Evolutionary conservation across 2,888 invertebrate species (phyloP), one percentile per base, ranked within the genome.

Genomic region (Erebia epiphron): DNA sequence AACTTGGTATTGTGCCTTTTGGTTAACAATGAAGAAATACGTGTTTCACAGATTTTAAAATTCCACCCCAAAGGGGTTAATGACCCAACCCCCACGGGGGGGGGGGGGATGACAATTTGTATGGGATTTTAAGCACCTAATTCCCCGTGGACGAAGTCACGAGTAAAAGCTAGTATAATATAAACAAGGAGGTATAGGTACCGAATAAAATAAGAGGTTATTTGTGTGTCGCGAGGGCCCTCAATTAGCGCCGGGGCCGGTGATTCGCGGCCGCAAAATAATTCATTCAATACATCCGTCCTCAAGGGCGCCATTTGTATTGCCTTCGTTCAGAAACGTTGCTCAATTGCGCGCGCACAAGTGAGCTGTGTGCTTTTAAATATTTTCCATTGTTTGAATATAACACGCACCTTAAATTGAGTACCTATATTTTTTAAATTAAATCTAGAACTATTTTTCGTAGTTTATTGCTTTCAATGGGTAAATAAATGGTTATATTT

Each of bases 331-430:
- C 60, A 46, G 71, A 73, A 74, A 46, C 74, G 82, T 80, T 88
- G 87, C 83, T 88, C 88, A 88, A 86, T 85, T 89, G 85, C 81
- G 82, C 82, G 83, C 81, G 71, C 75, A 75, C 75, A 73, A 79
- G 78, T 75, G 66, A 67, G 67, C 72, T 77, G 77, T 78, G 67
- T 79, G 79, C 78, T 76, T 78, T 78, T 75, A 79, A 82, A 82
- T 80, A 81, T 81, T 80, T 77, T 78, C 72, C 73, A 78, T 80
- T 78, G 78, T 80, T 77, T 80, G 76, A 75, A 72, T 73, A 68
- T 62, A 64, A 41, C 57, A 14, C 18, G 50, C 63, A 71, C 63
- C 21, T 69, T 18, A 54, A 9, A 18, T 54, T 1, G n/a, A 16
- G 16, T 8, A 16, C 14, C 0, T 16, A 52, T 9, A 16, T n/a